Evolutionary conservation across 2,113 vertebrate genomes (phyloP).

Genomic region (Mesembrinibis cayennensis): DNA sequence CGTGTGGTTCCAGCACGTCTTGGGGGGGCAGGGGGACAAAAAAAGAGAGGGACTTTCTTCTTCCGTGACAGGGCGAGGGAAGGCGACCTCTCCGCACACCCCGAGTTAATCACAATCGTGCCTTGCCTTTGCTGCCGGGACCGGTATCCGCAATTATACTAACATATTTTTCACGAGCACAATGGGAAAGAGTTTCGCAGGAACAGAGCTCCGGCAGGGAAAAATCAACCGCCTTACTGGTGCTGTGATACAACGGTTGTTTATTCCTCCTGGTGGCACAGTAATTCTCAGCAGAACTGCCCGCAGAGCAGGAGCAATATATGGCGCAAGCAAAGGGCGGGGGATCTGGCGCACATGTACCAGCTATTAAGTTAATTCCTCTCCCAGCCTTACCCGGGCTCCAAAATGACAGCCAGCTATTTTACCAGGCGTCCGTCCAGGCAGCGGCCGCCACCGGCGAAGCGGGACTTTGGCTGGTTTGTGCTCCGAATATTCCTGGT

Average conservation of each 20-base stretch:
- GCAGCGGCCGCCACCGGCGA: not conserved
- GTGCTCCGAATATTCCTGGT: fast-evolving
- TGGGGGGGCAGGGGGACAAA: not conserved
- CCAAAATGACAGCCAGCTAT: not conserved
- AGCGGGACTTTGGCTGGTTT: not conserved
- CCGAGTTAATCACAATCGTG: not conserved
- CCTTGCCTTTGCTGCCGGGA: not conserved
- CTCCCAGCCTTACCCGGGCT: not conserved
- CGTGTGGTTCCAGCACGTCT: not conserved
- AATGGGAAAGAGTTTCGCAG: not conserved
- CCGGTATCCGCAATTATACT: not conserved
- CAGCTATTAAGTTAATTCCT: not conserved
- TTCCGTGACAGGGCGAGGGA: not conserved
- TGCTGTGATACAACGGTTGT: fast-evolving
- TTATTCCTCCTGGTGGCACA: not conserved
- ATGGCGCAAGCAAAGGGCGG: not conserved
- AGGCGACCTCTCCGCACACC: not conserved
- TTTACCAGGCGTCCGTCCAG: not conserved
- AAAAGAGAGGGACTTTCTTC: not conserved
- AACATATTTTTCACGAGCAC: not conserved
- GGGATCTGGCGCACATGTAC: not conserved
- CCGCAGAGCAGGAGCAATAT: fast-evolving
- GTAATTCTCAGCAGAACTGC: not conserved
- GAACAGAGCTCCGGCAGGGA: not conserved
- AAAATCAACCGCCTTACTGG: not conserved